Percentiles rank a stretch among this genome's conserved stretches.
Evolutionary conservation across 2,113 vertebrate genomes (phyloP).

Genomic region (Rhynchomys soricoides): DNA sequence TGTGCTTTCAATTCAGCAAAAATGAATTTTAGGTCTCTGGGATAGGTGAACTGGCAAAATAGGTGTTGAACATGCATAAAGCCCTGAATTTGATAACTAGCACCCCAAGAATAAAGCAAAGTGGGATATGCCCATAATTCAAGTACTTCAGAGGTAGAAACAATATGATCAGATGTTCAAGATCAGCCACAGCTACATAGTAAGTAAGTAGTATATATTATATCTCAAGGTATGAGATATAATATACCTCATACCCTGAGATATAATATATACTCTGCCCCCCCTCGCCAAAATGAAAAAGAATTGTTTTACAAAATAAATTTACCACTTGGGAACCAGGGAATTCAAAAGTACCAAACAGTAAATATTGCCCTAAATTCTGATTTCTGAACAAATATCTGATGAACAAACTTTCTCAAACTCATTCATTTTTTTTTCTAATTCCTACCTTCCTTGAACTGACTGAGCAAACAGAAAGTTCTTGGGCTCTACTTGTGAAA

Average conservation of each 20-base stretch:
- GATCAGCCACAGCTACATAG: neutral
- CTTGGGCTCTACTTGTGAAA: neutral
- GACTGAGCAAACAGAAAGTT: neutral
- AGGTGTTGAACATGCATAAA: neutral
- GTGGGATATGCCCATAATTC: neutral
- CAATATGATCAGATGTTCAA: neutral
- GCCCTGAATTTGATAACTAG: neutral
- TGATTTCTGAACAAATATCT: conserved; percentile 6
- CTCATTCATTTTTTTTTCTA: neutral
- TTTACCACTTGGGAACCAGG: neutral
- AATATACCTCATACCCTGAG: too few relatives aligned
- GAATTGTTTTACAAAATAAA: neutral
- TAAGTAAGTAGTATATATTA: too few relatives aligned
- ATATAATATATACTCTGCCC: neutral
- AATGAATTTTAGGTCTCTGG: neutral
- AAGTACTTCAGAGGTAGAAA: neutral
- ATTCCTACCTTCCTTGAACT: conserved; percentile 22
- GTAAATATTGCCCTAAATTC: neutral
- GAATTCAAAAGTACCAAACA: neutral
- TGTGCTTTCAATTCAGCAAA: neutral
- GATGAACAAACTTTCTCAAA: conserved; percentile 6
- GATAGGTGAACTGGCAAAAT: neutral
- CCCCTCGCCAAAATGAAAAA: neutral
- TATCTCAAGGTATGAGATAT: too few relatives aligned
- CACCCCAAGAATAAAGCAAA: neutral